Evolutionary conservation across 2,113 vertebrate species (phyloP).

Genomic region (Regulus satrapa): DNA sequence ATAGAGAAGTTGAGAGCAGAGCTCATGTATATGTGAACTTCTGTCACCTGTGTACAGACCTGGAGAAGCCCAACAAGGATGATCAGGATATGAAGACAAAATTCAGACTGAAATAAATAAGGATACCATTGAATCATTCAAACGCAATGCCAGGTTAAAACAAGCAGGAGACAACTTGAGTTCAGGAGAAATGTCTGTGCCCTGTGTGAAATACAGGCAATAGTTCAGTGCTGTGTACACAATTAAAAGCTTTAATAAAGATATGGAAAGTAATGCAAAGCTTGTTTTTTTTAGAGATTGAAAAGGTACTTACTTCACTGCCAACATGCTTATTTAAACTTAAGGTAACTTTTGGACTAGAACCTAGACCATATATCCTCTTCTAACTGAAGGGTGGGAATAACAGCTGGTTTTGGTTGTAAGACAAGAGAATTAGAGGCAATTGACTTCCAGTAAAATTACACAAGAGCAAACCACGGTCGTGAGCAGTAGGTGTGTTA

Average conservation of each 20-base stretch:
- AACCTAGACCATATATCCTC: not conserved
- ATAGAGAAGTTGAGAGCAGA: not conserved
- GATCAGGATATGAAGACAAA: not conserved
- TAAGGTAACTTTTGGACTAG: not conserved
- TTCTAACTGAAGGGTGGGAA: not conserved
- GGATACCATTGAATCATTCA: not conserved
- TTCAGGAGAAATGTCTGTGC: not conserved
- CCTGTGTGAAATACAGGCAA: not conserved
- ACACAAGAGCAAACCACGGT: not conserved
- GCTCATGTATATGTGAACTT: not conserved
- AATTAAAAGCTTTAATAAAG: not conserved
- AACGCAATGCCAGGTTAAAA: not conserved
- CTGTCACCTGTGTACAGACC: not conserved
- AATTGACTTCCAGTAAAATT: not conserved
- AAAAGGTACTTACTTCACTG: not conserved
- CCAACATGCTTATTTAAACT: not conserved
- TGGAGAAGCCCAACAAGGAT: not conserved
- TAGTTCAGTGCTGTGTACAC: not conserved
- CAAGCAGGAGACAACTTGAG: rapidly evolving
- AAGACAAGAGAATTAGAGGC: not conserved
- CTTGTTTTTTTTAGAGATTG: not conserved
- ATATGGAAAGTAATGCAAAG: not conserved
- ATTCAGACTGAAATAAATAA: not conserved
- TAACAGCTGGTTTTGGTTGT: not conserved
- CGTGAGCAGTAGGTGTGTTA: not conserved